Evolutionary conservation across 92 coral and sea anemone species (phyloP).

Genomic region (Paramuricea clavata): DNA sequence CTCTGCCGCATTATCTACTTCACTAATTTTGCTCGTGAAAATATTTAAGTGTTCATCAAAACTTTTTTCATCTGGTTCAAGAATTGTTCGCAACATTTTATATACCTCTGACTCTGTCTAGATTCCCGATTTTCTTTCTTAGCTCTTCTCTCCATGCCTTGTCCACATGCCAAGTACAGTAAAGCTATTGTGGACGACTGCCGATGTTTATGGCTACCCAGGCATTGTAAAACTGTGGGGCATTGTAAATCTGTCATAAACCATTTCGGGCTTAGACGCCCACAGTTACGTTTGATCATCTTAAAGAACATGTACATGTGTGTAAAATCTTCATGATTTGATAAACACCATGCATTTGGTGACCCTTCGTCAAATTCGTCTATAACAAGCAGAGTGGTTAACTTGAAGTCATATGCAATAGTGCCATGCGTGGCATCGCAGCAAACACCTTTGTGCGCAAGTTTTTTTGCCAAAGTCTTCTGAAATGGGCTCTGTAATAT

Average conservation of each 20-base stretch:
- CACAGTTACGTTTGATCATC: constrained; percentile 32
- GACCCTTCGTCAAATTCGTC: constrained; percentile 59
- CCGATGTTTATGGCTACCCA: constrained; percentile 47
- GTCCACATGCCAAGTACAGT: constrained; percentile 45
- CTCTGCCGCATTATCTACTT: not conserved
- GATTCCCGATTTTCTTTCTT: constrained; percentile 52
- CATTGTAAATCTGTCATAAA: constrained; percentile 56
- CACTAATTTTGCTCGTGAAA: constrained; percentile 30
- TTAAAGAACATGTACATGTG: constrained; percentile 22
- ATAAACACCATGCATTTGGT: constrained; percentile 48
- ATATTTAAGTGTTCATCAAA: constrained; percentile 34
- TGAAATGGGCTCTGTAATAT: constrained; percentile 52
- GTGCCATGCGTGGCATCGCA: constrained; percentile 61
- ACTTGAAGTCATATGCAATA: constrained; percentile 47
- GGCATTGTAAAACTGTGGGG: constrained; percentile 42
- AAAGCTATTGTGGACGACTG: constrained; percentile 27
- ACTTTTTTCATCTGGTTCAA: constrained; percentile 58
- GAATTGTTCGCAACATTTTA: constrained; percentile 62
- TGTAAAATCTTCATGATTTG: constrained; percentile 53
- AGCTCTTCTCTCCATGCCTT: constrained; percentile 33
- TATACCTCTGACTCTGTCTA: constrained; percentile 53
- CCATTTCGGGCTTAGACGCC: constrained; percentile 9
- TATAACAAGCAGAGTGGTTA: constrained; percentile 45
- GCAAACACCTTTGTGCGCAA: constrained; percentile 54
- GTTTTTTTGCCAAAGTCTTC: constrained; percentile 41